Conservation (phyloP, 2,113 vertebrate species). For the Myotis lucifugus region DNA sequence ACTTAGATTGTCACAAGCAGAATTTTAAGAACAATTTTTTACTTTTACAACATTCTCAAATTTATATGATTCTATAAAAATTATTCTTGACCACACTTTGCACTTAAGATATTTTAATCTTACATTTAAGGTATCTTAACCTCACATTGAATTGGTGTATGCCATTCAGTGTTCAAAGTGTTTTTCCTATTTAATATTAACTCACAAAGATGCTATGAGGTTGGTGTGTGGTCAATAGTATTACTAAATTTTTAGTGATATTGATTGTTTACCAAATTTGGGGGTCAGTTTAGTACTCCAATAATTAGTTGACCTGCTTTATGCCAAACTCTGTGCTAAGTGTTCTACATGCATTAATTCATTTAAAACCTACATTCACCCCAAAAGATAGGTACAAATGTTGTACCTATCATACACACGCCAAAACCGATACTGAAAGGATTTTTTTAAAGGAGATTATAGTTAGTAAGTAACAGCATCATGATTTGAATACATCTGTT, state of each 20-base stretch:
- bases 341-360: not conserved
- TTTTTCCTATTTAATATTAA: not conserved
- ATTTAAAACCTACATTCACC: not conserved
- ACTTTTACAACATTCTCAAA: not conserved
- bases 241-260: not conserved
- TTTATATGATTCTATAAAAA: not conserved
- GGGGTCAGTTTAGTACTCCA: not conserved
- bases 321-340: not conserved
- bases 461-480: not conserved
- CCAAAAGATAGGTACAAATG: not conserved
- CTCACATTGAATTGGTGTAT: not conserved
- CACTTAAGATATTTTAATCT: not conserved
- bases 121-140: not conserved
- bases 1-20: not conserved
- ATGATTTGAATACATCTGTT: not conserved
- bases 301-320: not conserved
- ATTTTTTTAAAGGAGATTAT: not conserved
- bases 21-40: not conserved
- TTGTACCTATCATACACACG: not conserved
- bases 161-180: not conserved
- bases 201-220: not conserved
- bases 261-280: not conserved
- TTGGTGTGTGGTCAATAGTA: not conserved
- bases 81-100: not conserved
- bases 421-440: not conserved